phyloP scores from a whole-genome alignment of 2,113 vertebrate species.

The Podiceps cristatus region DNA sequence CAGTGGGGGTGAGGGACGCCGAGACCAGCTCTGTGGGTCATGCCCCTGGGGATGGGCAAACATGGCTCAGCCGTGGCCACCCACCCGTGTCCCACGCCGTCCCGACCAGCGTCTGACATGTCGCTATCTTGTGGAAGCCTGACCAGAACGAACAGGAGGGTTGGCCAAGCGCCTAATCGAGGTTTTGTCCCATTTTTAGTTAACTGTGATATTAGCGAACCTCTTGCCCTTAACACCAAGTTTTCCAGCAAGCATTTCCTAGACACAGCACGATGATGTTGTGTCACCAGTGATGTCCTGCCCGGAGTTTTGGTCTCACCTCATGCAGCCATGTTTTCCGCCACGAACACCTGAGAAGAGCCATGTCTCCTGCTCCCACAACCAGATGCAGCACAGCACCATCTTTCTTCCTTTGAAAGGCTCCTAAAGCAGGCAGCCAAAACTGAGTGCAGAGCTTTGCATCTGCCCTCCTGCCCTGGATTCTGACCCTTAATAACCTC shows the following conservation, averaged over 20 bases:
- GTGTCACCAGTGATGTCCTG: not conserved
- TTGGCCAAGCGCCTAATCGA: fast-evolving
- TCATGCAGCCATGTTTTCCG: not conserved
- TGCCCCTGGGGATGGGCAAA: too few relatives aligned
- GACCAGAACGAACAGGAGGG: not conserved
- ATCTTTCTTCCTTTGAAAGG: not conserved
- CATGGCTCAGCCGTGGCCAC: too few relatives aligned
- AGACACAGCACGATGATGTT: fast-evolving
- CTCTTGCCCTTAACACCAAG: not conserved
- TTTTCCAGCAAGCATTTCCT: not conserved
- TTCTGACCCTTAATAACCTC: not conserved
- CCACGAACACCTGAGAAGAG: not conserved
- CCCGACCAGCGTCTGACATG: fast-evolving
- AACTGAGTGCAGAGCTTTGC: not conserved
- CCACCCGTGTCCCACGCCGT: too few relatives aligned
- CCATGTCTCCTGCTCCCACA: not conserved
- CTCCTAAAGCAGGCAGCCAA: fast-evolving
- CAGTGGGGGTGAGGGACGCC: fast-evolving
- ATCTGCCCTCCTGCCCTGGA: fast-evolving
- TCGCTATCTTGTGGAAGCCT: fast-evolving
- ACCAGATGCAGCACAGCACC: fast-evolving
- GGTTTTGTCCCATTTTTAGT: not conserved
- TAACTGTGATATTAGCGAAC: not conserved
- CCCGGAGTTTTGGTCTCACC: fast-evolving
- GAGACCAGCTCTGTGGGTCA: fast-evolving